Evolutionary conservation across 2,113 vertebrate species (phyloP).

Genomic region (Pleuronectes platessa): DNA sequence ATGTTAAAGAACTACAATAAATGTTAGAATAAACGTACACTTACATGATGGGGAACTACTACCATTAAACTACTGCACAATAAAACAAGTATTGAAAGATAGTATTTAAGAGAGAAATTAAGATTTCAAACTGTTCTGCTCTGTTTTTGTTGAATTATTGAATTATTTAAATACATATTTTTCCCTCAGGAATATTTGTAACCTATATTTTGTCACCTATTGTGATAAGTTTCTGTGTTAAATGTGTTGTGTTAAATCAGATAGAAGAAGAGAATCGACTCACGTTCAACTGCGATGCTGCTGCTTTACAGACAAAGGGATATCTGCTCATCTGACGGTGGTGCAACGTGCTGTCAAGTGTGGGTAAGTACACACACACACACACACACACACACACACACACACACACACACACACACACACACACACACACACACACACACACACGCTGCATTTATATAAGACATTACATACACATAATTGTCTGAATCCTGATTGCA

Average conservation of each 20-base stretch:
- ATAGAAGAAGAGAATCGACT: constrained; percentile 44
- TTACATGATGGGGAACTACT: no score
- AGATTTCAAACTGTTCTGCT: neutral
- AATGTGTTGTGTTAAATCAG: neutral
- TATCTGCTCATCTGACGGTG: constrained; percentile 61
- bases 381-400: neutral
- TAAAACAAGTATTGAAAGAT: neutral
- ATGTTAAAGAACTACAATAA: neutral
- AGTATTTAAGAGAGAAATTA: neutral
- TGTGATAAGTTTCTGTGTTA: neutral
- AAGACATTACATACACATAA: no score
- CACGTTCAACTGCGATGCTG: constrained; percentile 50
- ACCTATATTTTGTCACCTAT: no score
- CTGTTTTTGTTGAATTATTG: no score
- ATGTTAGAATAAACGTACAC: neutral
- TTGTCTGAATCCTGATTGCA: no score
- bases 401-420: neutral
- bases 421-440: neutral
- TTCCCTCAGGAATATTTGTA: no score
- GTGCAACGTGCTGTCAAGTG: constrained; percentile 31
- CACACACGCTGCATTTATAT: no score
- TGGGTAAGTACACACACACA: constrained; percentile 3
- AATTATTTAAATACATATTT: no score
- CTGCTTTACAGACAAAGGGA: constrained; percentile 30
- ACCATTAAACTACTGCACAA: no score